Percentiles rank a stretch among this genome's conserved stretches.
These are phyloP conservation scores for Branchinecta sandiegonensis DNA, from an alignment of 2,888 invertebrate species.

Conservation along the genomic window DNA sequence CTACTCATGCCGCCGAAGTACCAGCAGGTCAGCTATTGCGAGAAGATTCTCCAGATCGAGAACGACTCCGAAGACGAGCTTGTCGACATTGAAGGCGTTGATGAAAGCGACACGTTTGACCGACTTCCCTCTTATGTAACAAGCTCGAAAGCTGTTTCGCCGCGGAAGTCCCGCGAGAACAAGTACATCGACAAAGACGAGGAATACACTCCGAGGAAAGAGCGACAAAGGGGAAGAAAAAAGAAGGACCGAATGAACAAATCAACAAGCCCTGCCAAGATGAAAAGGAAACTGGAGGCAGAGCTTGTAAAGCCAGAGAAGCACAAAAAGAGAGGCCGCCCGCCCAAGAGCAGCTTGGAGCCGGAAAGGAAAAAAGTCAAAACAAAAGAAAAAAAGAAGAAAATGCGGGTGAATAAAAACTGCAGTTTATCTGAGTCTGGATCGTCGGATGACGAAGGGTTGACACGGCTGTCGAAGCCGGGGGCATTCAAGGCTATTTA, in stretches of 20 bases:
- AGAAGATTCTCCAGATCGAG: constrained; percentile 5
- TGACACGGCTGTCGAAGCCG: neutral
- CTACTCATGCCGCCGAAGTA: constrained; percentile 1
- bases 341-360: neutral
- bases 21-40: constrained; percentile 6
- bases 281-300: constrained; percentile 10
- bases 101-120: constrained; percentile 16
- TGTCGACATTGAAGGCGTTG: constrained; percentile 18
- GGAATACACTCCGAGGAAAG: constrained; percentile 6
- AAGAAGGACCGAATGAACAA: neutral
- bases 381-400: neutral
- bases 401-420: neutral
- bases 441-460: neutral
- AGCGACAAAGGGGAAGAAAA: constrained; percentile 15
- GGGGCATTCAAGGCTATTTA: neutral
- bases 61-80: constrained; percentile 18
- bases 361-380: neutral
- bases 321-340: constrained; percentile 8
- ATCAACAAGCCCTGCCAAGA: neutral
- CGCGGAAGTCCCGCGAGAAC: neutral
- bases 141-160: neutral
- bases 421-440: neutral
- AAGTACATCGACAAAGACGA: constrained; percentile 7
- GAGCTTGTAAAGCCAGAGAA: neutral
- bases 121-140: constrained; percentile 11